Evolutionary conservation across 2,888 invertebrate genomes (phyloP).

Genomic region (Merodon equestris): DNA sequence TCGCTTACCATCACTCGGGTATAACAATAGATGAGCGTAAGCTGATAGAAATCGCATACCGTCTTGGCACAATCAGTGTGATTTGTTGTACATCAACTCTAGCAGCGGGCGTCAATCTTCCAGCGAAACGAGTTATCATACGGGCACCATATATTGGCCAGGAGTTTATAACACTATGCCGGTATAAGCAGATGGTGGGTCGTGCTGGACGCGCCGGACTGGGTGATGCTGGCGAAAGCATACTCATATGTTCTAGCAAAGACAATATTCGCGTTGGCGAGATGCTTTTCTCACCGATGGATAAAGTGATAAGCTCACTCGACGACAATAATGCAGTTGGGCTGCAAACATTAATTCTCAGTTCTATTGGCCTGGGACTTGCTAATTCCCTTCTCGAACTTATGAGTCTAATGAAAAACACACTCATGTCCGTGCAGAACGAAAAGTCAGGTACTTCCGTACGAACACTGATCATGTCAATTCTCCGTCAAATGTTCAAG

Average conservation of each 20-base stretch:
- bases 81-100: slow-evolving; percentile 97
- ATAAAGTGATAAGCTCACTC: slow-evolving; percentile 82
- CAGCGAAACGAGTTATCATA: slow-evolving; percentile 93
- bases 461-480: slow-evolving; percentile 72
- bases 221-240: slow-evolving; percentile 89
- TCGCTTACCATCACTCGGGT: slow-evolving; percentile 97
- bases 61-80: slow-evolving; percentile 89
- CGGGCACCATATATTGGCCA: slow-evolving; percentile 90
- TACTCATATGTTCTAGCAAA: slow-evolving; percentile 85
- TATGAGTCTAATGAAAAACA: slow-evolving; percentile 80
- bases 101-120: slow-evolving; percentile 98
- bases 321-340: slow-evolving; percentile 80
- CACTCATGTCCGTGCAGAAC: slow-evolving; percentile 85
- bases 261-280: slow-evolving; percentile 82
- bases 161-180: slow-evolving; percentile 85
- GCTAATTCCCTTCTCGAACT: slow-evolving; percentile 81
- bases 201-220: slow-evolving; percentile 95
- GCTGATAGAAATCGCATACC: slow-evolving; percentile 90
- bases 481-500: slow-evolving; percentile 77
- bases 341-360: slow-evolving; percentile 83
- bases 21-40: slow-evolving; percentile 92
- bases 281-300: slow-evolving; percentile 84
- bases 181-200: slow-evolving; percentile 97
- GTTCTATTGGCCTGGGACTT: slow-evolving; percentile 84
- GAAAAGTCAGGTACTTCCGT: slow-evolving; percentile 74